Evolutionary conservation across 2,113 vertebrate genomes (phyloP).

Genomic region (Camarhynchus parvulus): DNA sequence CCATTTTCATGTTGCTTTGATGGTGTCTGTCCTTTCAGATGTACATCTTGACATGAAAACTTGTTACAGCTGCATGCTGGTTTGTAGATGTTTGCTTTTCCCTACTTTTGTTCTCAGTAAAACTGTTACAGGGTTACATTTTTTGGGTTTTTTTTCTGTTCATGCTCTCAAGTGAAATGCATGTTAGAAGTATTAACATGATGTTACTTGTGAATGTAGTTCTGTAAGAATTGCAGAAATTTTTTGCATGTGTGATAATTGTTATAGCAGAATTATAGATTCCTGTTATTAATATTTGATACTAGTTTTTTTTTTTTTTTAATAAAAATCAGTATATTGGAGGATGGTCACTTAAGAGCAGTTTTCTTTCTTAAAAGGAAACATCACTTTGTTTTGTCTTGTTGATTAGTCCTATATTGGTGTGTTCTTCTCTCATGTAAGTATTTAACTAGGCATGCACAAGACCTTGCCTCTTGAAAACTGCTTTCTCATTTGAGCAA

Average conservation of each 20-base stretch:
- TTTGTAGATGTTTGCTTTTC: neutral
- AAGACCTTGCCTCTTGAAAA: neutral
- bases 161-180: neutral
- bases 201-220: neutral
- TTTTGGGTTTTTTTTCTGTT: rapidly evolving
- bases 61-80: neutral
- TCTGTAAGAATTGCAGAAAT: neutral
- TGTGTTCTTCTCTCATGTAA: neutral
- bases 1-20: neutral
- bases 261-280: neutral
- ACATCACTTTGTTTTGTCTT: neutral
- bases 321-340: neutral
- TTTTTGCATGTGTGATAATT: neutral
- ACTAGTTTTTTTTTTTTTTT: neutral
- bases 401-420: neutral
- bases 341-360: neutral
- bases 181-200: neutral
- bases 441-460: neutral
- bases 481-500: neutral
- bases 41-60: neutral
- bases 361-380: neutral
- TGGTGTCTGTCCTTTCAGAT: neutral
- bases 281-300: neutral
- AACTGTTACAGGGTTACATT: neutral
- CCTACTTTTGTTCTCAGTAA: neutral